A percentile compares a stretch with the other conserved stretches of the same genome.
phyloP scores from a whole-genome alignment of 1,140 invertebrate genomes.

The Pectinophora gossypiella region DNA sequence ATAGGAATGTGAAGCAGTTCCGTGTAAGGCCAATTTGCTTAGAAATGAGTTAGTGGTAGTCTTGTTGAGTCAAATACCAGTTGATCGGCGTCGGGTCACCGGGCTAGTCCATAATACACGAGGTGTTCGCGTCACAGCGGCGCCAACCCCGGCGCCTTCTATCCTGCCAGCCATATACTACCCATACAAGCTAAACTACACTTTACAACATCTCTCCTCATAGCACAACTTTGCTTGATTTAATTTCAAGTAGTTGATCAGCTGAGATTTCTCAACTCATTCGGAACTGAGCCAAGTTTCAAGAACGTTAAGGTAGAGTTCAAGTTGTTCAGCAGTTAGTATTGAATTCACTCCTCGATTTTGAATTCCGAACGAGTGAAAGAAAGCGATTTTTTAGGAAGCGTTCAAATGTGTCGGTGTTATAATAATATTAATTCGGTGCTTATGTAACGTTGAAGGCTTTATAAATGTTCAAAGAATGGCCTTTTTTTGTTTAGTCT shows the following conservation, averaged over 20 bases:
- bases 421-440: conserved; percentile 39
- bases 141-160: conserved; percentile 66
- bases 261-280: conserved; percentile 31
- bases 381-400: conserved; percentile 69
- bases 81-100: conserved; percentile 69
- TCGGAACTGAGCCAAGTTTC: neutral
- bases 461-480: neutral
- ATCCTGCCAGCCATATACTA: conserved; percentile 49
- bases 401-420: conserved; percentile 43
- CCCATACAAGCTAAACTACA: neutral
- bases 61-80: conserved; percentile 63
- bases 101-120: conserved; percentile 72
- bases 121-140: conserved; percentile 67
- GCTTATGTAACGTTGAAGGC: conserved; percentile 27
- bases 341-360: conserved; percentile 60
- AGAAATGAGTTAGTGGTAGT: conserved; percentile 51
- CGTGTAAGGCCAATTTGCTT: conserved; percentile 44
- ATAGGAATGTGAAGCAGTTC: conserved; percentile 38
- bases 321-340: conserved; percentile 13
- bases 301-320: neutral
- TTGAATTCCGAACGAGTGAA: conserved; percentile 63
- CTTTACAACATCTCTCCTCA: conserved; percentile 11
- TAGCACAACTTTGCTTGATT: neutral
- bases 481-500: too few species aligned
- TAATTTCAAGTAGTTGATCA: too few species aligned